phyloP scores from a whole-genome alignment of 2,797 vertebrate genomes.

The Betta splendens region DNA sequence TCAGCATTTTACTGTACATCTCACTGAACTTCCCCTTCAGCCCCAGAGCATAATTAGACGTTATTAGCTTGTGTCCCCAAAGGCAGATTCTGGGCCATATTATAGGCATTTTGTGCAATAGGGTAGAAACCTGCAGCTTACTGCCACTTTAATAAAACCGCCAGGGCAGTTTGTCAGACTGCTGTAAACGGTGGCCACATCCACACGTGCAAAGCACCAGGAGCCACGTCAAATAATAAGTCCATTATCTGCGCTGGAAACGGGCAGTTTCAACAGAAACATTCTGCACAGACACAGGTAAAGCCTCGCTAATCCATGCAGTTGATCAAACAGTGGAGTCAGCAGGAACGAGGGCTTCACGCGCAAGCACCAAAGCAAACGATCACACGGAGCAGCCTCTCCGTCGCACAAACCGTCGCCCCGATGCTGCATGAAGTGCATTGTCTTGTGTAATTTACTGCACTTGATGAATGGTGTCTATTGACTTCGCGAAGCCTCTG shows the following conservation, averaged over 20 bases:
- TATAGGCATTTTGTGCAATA: constrained; percentile 14
- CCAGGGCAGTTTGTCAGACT: neutral
- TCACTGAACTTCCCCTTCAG: neutral
- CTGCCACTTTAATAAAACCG: constrained; percentile 31
- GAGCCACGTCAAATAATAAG: neutral
- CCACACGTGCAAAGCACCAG: too few species aligned
- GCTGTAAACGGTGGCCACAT: neutral
- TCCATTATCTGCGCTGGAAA: neutral
- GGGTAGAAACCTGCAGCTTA: constrained; percentile 5
- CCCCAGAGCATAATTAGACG: constrained; percentile 26
- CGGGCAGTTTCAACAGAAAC: neutral
- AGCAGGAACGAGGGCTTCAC: constrained; percentile 4
- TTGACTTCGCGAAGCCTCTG: constrained; percentile 23
- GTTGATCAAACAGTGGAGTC: constrained; percentile 14
- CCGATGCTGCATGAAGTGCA: constrained; percentile 6
- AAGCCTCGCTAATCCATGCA: neutral
- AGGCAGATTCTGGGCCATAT: constrained; percentile 29
- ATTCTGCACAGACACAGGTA: neutral
- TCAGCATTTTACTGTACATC: constrained; percentile 9
- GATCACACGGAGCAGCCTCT: constrained; percentile 18
- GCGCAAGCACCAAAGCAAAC: constrained; percentile 12
- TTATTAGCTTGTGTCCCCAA: constrained; percentile 24
- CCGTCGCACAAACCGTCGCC: constrained; percentile 45
- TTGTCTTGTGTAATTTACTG: constrained; percentile 15
- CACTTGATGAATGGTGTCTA: constrained; percentile 19